Evolutionary conservation across 2,797 vertebrate species (phyloP), one percentile per base, ranked within the genome.

Genomic region (Pitangus sulphuratus): DNA sequence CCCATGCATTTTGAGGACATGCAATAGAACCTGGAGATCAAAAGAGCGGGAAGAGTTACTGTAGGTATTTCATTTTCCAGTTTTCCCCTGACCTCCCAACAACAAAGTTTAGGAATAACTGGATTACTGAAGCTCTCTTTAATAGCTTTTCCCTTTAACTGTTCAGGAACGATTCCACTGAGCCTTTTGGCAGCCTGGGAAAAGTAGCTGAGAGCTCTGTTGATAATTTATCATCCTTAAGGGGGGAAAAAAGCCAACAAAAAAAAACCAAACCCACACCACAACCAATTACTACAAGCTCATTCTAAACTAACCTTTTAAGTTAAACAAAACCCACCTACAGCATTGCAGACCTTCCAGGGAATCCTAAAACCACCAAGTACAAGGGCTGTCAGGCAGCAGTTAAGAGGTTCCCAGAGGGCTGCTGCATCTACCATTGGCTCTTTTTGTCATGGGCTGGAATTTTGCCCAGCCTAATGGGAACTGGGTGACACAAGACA

Each of bases 161-260:
- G n/a, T 25, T 69, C 48, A 45, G 64, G 61, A 85, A 56, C 0
- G 3, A 77, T 2, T 71, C 28, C 69, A 26, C 39, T 8, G 21
- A 90, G 57, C 30, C 58, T 78, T 75, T 54, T 92, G 71, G 71
- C 80, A 96, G 75, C 37, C 6, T 16, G 22, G 20, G n/a, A 56
- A 80, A 92, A 85, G 75, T 1, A 50, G 37, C 0, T n/a, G 53
- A 92, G 86, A 57, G 58, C 18, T 16, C 28, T 66, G 48, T 80
- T 71, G 71, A 50, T 64, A 79, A 92, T 94, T 92, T 70, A 70
- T 84, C 71, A 80, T 60, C 64, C 51, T 80, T 75, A 60, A 82
- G 0, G 3, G 8, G 48, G 15, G 15, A 1, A 28, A 11, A 42
- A 25, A 22, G 10, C 16, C 42, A 62, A 75, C 10, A 15, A 47